These are phyloP conservation scores for Embiotoca jacksoni DNA, from an alignment of 2,113 vertebrate species.

Conservation along the genomic window DNA sequence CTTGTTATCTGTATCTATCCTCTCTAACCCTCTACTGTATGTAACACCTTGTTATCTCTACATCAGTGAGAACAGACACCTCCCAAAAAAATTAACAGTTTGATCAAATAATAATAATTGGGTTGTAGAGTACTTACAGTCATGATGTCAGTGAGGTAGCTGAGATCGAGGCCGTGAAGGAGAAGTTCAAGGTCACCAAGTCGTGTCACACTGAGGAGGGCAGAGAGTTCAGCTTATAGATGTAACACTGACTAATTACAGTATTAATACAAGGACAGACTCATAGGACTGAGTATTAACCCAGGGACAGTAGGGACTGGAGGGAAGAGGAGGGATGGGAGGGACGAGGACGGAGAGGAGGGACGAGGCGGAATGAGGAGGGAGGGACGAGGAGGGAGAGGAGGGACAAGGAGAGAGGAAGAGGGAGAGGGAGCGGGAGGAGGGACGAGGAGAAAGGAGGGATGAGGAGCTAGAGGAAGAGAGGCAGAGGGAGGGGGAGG, in stretches of 20 bases:
- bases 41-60: constrained; percentile 1
- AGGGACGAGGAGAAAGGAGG: too few relatives aligned
- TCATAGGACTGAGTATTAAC: too few relatives aligned
- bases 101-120: neutral
- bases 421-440: too few relatives aligned
- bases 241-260: neutral
- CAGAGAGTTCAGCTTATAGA: constrained; percentile 1
- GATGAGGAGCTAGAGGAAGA: too few relatives aligned
- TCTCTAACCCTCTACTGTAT: neutral
- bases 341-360: too few relatives aligned
- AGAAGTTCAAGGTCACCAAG: constrained; percentile 89
- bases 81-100: neutral
- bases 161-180: constrained; percentile 91
- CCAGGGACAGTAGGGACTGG: too few relatives aligned
- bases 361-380: too few relatives aligned
- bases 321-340: too few relatives aligned
- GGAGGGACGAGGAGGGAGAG: too few relatives aligned
- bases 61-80: constrained; percentile 5
- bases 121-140: constrained; percentile 61
- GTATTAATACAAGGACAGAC: too few relatives aligned
- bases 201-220: constrained; percentile 80
- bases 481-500: too few relatives aligned
- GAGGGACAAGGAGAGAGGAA: too few relatives aligned
- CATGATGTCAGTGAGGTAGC: constrained; percentile 84
- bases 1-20: neutral